Conservation (phyloP, 2,797 vertebrate genomes). For the Acanthiza pusilla region DNA sequence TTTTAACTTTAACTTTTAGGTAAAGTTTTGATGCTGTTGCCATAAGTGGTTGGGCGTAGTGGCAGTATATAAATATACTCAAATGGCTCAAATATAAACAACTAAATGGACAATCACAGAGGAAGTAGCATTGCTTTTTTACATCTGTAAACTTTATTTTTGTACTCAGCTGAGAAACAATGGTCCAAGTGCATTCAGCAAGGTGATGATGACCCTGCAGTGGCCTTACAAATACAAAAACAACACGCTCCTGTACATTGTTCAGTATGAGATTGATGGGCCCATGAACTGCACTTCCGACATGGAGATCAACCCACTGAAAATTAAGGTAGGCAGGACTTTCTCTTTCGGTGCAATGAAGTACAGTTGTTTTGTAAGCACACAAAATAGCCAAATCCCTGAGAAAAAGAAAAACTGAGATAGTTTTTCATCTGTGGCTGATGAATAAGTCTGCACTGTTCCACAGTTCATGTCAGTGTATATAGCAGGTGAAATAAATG, state of each 20-base stretch:
- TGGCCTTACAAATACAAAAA: constrained; percentile 88
- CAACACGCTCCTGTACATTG: constrained; percentile 86
- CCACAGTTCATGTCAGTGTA: not conserved
- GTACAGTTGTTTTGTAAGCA: not conserved
- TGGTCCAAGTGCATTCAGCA: constrained; percentile 93
- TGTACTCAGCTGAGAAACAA: constrained; percentile 84
- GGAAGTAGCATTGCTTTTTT: not conserved
- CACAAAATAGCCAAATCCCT: not conserved
- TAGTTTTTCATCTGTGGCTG: not conserved
- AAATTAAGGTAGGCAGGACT: constrained; percentile 80
- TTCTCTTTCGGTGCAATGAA: not conserved
- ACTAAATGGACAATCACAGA: not conserved
- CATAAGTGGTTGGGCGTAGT: rapidly evolving
- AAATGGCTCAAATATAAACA: not conserved
- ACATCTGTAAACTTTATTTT: not conserved
- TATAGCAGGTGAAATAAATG: not conserved
- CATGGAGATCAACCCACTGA: constrained; percentile 87
- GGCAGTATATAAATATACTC: not conserved
- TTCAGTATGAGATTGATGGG: constrained; percentile 86
- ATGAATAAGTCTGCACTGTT: not conserved
- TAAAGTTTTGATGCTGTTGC: not conserved
- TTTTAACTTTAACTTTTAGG: not conserved
- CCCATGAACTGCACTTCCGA: constrained; percentile 92
- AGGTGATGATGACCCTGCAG: constrained; percentile 84
- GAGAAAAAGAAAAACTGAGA: not conserved